Evolutionary conservation across 2,113 vertebrate genomes (phyloP).

Genomic region (Tyrannus savana): DNA sequence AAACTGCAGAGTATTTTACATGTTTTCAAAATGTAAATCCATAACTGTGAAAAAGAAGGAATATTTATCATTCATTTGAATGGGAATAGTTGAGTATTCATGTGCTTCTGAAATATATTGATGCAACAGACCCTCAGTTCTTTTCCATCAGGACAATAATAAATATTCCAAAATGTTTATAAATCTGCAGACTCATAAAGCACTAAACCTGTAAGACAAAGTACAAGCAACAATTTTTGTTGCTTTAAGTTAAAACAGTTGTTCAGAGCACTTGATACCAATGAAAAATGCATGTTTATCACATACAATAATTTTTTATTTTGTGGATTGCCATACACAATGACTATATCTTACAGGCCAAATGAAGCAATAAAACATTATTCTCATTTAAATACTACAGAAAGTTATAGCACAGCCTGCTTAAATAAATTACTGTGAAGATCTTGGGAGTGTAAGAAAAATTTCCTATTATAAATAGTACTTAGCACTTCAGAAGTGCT

Average conservation of each 20-base stretch:
- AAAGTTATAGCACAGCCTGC: neutral
- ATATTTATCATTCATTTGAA: neutral
- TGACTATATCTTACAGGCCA: neutral
- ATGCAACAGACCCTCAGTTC: neutral
- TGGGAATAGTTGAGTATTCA: neutral
- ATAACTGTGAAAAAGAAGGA: neutral
- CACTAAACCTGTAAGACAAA: neutral
- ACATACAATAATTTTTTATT: neutral
- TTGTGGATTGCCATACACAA: neutral
- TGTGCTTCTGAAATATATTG: rapidly evolving
- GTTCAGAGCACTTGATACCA: neutral
- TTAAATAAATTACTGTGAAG: neutral
- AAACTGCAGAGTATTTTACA: neutral
- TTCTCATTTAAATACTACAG: neutral
- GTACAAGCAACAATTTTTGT: neutral
- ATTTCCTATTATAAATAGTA: neutral
- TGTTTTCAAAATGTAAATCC: neutral
- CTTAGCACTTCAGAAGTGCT: neutral
- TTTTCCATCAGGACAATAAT: neutral
- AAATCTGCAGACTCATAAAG: neutral
- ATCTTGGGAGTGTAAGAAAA: neutral
- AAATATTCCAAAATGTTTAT: neutral
- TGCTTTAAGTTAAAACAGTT: neutral
- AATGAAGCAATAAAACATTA: neutral
- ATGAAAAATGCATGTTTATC: neutral